Percentiles rank a stretch among this genome's conserved stretches.
Conservation (phyloP, 2,113 vertebrate species). For the Poecilia latipinna region DNA sequence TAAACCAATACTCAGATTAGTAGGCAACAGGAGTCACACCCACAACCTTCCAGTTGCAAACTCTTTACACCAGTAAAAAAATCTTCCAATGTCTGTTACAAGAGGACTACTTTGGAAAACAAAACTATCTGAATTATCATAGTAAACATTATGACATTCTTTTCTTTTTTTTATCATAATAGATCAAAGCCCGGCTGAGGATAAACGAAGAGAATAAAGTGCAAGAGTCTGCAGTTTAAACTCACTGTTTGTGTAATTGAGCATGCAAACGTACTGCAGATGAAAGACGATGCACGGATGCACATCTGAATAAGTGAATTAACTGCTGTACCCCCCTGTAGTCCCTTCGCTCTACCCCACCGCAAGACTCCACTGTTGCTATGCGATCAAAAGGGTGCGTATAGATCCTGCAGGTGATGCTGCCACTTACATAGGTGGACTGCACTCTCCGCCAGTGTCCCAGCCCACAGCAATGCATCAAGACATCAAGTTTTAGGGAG, state of each 20-base stretch:
- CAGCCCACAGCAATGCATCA: slow-evolving; percentile 99
- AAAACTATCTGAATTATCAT: slow-evolving; percentile 1
- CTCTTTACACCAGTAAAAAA: too few species aligned
- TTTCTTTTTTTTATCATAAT: slow-evolving; percentile 23
- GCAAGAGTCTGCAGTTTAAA: slow-evolving; percentile 3
- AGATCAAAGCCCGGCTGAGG: slow-evolving; percentile 34
- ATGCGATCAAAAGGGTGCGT: slow-evolving; percentile 39
- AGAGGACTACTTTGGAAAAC: slow-evolving; percentile 4
- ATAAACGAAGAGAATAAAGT: slow-evolving; percentile 25
- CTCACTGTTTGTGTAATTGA: not conserved
- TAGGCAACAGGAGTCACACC: too few species aligned
- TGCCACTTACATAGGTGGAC: slow-evolving; percentile 96
- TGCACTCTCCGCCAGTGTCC: slow-evolving; percentile 93
- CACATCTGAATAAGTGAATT: slow-evolving; percentile 5
- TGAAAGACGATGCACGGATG: not conserved
- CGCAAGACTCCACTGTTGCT: slow-evolving; percentile 51
- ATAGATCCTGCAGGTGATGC: slow-evolving; percentile 27
- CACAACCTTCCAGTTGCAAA: too few species aligned
- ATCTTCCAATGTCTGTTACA: too few species aligned
- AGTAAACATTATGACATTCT: slow-evolving; percentile 30
- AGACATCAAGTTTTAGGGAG: slow-evolving; percentile 82
- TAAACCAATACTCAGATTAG: too few species aligned
- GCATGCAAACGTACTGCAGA: slow-evolving; percentile 16
- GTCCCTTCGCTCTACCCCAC: not conserved
- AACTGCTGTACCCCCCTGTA: not conserved